Percentiles rank a stretch among this genome's conserved stretches.
Evolutionary conservation across 2,113 vertebrate species (phyloP).

Genomic region (Carassius gibelio): DNA sequence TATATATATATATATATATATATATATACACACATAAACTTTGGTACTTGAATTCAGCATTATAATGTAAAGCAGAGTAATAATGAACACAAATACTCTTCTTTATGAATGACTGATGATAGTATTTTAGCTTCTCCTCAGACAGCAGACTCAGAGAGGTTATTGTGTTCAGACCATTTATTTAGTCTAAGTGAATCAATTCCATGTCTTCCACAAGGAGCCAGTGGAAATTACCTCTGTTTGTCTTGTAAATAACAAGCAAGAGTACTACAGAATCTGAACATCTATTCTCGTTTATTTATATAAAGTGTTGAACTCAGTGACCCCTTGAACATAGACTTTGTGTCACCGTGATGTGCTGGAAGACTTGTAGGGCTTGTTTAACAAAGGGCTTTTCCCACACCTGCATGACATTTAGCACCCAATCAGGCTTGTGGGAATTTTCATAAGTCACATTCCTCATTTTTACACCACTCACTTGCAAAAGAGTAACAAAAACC

Average conservation of each 20-base stretch:
- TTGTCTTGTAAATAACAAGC: background rate
- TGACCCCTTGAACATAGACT: background rate
- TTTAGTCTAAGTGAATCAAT: slow-evolving; percentile 15
- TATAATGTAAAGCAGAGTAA: background rate
- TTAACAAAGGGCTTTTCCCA: background rate
- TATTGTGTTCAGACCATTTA: background rate
- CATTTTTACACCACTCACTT: background rate
- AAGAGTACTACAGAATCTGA: background rate
- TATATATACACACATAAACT: background rate
- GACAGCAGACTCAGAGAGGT: background rate
- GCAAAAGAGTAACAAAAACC: background rate
- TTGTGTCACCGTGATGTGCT: background rate
- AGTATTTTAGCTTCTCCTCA: background rate
- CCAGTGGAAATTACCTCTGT: slow-evolving; percentile 4
- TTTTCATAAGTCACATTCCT: background rate
- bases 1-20: too few species aligned
- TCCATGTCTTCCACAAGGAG: background rate
- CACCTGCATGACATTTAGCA: background rate
- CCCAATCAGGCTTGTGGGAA: background rate
- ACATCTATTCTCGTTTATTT: slow-evolving; percentile 1
- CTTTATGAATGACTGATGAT: background rate
- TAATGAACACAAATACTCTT: background rate
- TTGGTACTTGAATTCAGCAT: background rate
- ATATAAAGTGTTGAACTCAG: background rate
- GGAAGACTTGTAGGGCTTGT: background rate